Base-by-base conservation (phyloP, 2,888 invertebrate genomes). In the Leptopilina myrica region DNA sequence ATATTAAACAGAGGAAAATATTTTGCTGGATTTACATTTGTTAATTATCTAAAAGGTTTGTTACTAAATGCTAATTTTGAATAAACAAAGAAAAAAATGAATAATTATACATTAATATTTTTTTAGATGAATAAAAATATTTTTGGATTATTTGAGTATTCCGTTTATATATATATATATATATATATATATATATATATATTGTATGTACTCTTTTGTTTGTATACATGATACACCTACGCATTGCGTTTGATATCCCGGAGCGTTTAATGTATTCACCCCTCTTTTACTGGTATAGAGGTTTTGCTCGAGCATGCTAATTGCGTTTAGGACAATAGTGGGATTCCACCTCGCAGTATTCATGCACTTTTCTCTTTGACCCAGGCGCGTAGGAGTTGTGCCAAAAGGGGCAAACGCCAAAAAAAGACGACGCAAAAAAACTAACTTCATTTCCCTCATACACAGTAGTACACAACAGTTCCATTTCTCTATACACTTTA, bases 241-340 rank as follows among this genome's bases (percentile, higher is more conserved):
- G 85, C 86, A 79, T 80, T 81, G 82, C 43, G 67, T 49, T 82
- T 79, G 80, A 82, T 86, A 86, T 86, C 86, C 86, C 85, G 85
- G 82, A 83, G 83, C 79, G 82, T 84, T 86, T 86, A 86, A 86
- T 86, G 79, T 86, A 86, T 86, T 86, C 86, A 87, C 86, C 87
- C 87, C 83, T 49, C 49, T 83, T 83, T 85, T 78, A 78, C 82
- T 78, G 82, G 83, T 81, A 53, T 83, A 86, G 84, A 86, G 3
- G 86, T 6, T 85, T 85, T 76, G 83, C 79, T 78, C 82, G 83
- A 83, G 87, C 87, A 87, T 87, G 87, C 87, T 87, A 87, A 87
- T 87, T 87, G 86, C 83, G 83, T 76, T 80, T 83, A 81, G 87
- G 86, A 87, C 87, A 87, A 87, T 87, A 85, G 86, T 84, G 87